Evolutionary conservation across 2,797 vertebrate species (phyloP), one percentile per base, ranked within the genome.

Genomic region (Poeciliopsis paucimaculata): DNA sequence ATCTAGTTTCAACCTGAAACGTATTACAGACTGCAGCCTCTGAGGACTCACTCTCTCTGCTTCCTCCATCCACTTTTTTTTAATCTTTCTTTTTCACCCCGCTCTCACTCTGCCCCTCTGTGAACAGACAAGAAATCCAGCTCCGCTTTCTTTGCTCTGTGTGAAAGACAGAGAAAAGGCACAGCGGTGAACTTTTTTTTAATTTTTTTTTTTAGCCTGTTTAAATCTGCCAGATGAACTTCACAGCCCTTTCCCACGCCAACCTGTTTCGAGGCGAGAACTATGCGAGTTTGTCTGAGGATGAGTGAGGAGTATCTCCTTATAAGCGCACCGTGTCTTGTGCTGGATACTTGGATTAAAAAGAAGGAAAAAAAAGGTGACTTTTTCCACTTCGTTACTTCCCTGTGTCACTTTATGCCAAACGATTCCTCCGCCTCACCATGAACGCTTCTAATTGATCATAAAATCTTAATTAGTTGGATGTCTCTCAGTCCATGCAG

Each of bases 401-500:
- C 72, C 51, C 60, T 11, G 57, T 72, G 80, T 75, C 49, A 57
- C 79, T 81, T 26, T 84, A 81, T 74, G 81, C 64, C 10, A 1
- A 82, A 76, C 77, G 82, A 87, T 75, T 77, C 80, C 51, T 87
- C 83, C 81, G 74, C 49, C 77, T 89, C 66, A 77, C 79, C 47
- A 64, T 74, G 36, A 85, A 89, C 80, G 83, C 79, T 82, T 76
- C 80, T 89, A 88, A 90, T 91, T 93, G 93, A 92, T 92, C 91
- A 90, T 94, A 92, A 94, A 95, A 94, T 94, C 90, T 93, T 92
- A 93, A 94, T 95, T 93, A 92, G 89, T 86, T 87, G 72, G 81
- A 87, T 82, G 89, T 92, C 84, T 81, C 85, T 86, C 81, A 49
- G 83, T 92, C 87, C 76, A 70, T 89, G 86, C 86, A 76, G 55